These are phyloP conservation scores for Caenorhabditis sp. DNA, from an alignment of 2,888 invertebrate species.

Conservation along the genomic window DNA sequence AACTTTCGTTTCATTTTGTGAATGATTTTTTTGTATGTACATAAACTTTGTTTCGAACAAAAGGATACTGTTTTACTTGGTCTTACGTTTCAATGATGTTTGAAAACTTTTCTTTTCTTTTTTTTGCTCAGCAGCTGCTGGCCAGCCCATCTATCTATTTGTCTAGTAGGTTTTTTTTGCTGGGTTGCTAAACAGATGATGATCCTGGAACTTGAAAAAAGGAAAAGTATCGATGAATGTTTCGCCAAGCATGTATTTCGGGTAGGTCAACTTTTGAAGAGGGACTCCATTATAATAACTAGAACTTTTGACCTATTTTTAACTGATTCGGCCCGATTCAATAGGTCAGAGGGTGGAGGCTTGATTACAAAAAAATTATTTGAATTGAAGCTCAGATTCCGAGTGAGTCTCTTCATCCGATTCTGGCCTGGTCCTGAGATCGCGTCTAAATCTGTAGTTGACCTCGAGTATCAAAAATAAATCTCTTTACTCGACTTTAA, in stretches of 20 bases:
- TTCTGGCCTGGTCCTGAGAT: no score
- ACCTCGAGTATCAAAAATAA: no score
- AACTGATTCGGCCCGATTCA: no score
- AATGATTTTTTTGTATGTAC: neutral
- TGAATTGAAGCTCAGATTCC: no score
- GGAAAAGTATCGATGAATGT: neutral
- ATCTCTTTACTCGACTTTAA: no score
- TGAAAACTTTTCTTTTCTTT: neutral
- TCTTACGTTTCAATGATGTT: neutral
- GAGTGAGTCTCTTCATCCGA: no score
- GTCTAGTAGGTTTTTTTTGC: neutral
- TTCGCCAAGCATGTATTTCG: neutral
- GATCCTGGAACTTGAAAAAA: neutral
- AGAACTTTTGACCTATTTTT: no score
- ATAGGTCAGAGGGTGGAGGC: no score
- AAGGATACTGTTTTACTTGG: neutral
- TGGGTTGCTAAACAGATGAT: neutral
- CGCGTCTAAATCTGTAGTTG: no score
- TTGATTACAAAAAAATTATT: no score
- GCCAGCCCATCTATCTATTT: neutral
- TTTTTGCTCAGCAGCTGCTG: neutral
- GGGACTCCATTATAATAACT: no score
- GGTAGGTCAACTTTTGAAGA: neutral
- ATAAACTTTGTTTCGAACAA: neutral
- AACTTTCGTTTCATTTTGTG: conserved; percentile 9